Percentiles rank a stretch among this genome's conserved stretches.
These are phyloP conservation scores for Xyrauchen texanus DNA, from an alignment of 2,113 vertebrate genomes.

Conservation along the genomic window DNA sequence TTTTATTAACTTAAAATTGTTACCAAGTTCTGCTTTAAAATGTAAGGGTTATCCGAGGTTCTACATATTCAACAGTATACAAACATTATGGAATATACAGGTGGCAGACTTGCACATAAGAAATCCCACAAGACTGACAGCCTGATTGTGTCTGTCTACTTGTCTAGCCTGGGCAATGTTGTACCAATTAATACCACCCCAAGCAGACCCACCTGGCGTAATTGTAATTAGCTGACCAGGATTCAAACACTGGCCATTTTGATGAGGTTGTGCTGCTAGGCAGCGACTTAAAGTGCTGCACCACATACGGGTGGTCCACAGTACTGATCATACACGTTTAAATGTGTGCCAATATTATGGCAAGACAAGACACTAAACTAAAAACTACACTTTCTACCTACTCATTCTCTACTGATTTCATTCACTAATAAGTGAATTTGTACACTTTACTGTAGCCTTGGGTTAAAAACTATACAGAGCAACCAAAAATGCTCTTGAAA, in stretches of 20 bases:
- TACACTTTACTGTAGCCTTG: constrained; percentile 18
- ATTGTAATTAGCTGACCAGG: constrained; percentile 8
- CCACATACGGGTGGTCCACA: neutral
- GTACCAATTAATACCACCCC: constrained; percentile 13
- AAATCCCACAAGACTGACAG: constrained; percentile 5
- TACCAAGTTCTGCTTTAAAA: constrained; percentile 16
- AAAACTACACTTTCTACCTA: constrained; percentile 12
- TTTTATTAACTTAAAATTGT: constrained; percentile 14
- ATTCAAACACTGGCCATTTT: constrained; percentile 6
- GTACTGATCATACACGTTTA: constrained; percentile 8
- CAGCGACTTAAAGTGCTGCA: constrained; percentile 8
- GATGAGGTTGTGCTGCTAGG: constrained; percentile 10
- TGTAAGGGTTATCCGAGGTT: neutral
- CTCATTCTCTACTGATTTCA: constrained; percentile 9
- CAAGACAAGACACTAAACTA: constrained; percentile 12
- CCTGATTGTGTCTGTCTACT: constrained; percentile 17
- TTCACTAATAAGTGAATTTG: constrained; percentile 9
- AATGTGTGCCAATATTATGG: constrained; percentile 10
- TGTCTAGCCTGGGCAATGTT: constrained; percentile 11
- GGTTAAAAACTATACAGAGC: constrained; percentile 10
- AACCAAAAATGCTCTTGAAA: constrained; percentile 16
- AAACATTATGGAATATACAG: constrained; percentile 4
- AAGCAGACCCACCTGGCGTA: constrained; percentile 5
- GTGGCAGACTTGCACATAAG: constrained; percentile 15
- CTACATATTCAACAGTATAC: constrained; percentile 15